A percentile compares a stretch with the other conserved stretches of the same genome.
Conservation (phyloP, 2,113 vertebrate species). For the Mobula hypostoma region DNA sequence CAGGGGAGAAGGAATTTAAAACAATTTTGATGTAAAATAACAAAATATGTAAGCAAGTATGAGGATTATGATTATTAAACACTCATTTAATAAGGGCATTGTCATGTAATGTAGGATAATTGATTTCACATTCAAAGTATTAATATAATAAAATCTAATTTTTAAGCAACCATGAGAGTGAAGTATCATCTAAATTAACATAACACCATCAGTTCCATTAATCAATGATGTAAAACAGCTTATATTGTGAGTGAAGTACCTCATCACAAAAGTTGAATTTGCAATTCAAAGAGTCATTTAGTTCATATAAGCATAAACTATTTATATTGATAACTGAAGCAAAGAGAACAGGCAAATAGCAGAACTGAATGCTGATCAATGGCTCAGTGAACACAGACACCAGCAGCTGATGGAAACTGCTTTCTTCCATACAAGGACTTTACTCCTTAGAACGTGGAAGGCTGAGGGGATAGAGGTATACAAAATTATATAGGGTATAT, state of each 20-base stretch:
- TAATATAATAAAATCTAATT: background rate
- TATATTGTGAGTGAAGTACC: background rate
- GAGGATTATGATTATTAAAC: background rate
- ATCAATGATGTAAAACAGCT: background rate
- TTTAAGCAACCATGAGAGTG: background rate
- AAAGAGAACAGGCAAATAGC: background rate
- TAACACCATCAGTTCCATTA: background rate
- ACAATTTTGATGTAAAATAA: conserved; percentile 27
- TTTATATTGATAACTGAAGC: background rate
- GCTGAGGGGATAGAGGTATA: too few relatives aligned
- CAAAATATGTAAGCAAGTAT: background rate
- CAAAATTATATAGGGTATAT: too few relatives aligned
- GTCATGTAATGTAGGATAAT: background rate
- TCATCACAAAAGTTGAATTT: background rate
- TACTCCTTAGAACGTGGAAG: too few relatives aligned
- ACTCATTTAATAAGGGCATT: background rate
- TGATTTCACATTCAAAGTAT: background rate
- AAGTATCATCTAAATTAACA: background rate
- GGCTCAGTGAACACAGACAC: background rate
- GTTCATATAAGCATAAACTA: too few relatives aligned
- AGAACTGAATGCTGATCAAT: background rate
- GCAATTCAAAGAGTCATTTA: background rate
- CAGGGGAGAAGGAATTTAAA: conserved; percentile 6
- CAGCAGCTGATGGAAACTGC: too few relatives aligned
- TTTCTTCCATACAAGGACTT: too few relatives aligned